These are phyloP conservation scores for Rhingia rostrata DNA, from an alignment of 2,888 invertebrate species.

Conservation along the genomic window DNA sequence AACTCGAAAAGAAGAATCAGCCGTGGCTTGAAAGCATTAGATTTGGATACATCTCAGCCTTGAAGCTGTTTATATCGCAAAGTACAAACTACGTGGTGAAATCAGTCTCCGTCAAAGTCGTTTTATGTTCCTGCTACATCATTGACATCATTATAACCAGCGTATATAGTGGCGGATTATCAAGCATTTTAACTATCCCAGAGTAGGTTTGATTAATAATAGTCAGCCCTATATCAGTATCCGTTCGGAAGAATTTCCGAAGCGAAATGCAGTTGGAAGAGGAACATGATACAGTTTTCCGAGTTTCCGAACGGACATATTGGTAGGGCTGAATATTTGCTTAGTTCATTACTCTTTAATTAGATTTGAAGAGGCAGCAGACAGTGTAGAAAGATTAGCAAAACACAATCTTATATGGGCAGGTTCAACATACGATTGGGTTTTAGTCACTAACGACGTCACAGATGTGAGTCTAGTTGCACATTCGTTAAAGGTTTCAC, in stretches of 20 bases:
- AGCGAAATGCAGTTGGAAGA: too few species aligned
- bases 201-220: constrained; percentile 78
- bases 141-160: constrained; percentile 86
- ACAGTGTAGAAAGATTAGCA: constrained; percentile 86
- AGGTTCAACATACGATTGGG: constrained; percentile 87
- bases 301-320: too few species aligned
- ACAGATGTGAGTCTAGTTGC: constrained; percentile 82
- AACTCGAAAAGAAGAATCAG: constrained; percentile 52
- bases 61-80: constrained; percentile 78
- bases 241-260: too few species aligned
- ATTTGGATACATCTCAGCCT: constrained; percentile 77
- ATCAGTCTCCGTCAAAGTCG: constrained; percentile 76
- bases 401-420: constrained; percentile 86
- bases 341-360: background rate
- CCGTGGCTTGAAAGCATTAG: constrained; percentile 66
- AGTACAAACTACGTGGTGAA: constrained; percentile 76
- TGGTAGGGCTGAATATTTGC: too few species aligned
- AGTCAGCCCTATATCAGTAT: too few species aligned
- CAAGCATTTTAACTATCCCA: constrained; percentile 87
- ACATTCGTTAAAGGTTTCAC: background rate
- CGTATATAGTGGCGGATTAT: constrained; percentile 87
- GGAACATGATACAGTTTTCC: too few species aligned
- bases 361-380: constrained; percentile 85
- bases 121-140: constrained; percentile 78
- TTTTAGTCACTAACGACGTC: constrained; percentile 84